Evolutionary conservation across 2,888 invertebrate genomes (phyloP).

Genomic region (Tipula vernalis): DNA sequence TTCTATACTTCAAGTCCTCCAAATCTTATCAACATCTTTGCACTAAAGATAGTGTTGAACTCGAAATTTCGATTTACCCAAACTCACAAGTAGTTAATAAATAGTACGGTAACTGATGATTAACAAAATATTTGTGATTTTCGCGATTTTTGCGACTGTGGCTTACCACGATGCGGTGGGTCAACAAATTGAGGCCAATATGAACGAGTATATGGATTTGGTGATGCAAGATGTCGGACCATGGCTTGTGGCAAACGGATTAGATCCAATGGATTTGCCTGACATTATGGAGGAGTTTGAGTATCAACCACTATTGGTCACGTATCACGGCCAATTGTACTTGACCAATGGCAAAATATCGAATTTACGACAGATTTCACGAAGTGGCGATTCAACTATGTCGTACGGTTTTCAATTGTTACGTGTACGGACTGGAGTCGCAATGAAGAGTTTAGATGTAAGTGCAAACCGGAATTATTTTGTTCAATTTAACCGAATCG

Average conservation of each 20-base stretch:
- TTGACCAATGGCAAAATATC: conserved; percentile 20
- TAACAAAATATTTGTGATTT: not conserved
- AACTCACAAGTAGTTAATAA: not conserved
- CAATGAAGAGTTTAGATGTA: not conserved
- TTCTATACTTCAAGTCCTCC: not conserved
- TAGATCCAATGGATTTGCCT: conserved; percentile 23
- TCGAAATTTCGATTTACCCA: not conserved
- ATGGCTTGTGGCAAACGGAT: conserved; percentile 19
- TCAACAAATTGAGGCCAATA: conserved; percentile 9
- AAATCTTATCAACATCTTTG: not conserved
- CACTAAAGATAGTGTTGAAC: not conserved
- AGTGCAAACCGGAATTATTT: not conserved
- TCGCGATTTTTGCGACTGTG: not conserved
- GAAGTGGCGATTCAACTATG: not conserved
- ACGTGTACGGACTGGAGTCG: not conserved
- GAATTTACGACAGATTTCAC: not conserved
- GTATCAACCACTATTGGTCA: conserved; percentile 16
- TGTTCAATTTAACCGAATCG: not conserved
- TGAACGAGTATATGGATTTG: conserved; percentile 20
- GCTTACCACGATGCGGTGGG: not conserved
- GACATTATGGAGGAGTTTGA: conserved; percentile 19
- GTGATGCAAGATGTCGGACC: conserved; percentile 20
- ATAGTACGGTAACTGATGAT: not conserved
- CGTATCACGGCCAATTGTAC: conserved; percentile 22
- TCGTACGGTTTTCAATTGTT: not conserved